These are phyloP conservation scores for Gila robusta DNA, from an alignment of 2,797 vertebrate species.

Conservation along the genomic window DNA sequence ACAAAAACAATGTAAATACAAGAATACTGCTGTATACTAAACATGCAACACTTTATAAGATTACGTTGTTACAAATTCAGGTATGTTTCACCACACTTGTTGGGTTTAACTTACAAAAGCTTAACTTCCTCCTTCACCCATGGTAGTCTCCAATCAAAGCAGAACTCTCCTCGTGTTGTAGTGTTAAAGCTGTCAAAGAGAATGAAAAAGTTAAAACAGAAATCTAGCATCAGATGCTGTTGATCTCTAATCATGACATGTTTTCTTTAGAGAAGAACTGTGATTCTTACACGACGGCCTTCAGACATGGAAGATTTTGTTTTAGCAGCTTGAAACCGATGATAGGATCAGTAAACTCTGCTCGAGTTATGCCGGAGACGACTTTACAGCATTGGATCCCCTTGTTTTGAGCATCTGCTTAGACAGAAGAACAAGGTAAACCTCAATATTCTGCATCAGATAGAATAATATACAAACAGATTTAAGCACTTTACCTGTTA, in stretches of 20 bases:
- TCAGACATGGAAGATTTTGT: slow-evolving; percentile 58
- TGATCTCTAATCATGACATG: background rate
- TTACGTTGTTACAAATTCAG: background rate
- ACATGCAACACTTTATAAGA: background rate
- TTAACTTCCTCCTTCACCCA: slow-evolving; percentile 50
- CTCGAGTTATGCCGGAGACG: slow-evolving; percentile 11
- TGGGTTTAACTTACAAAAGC: slow-evolving; percentile 47
- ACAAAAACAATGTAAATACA: background rate
- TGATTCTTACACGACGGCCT: slow-evolving; percentile 73
- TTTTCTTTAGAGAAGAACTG: background rate
- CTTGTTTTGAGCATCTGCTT: slow-evolving; percentile 55
- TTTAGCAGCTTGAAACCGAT: background rate
- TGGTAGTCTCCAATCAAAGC: slow-evolving; percentile 19
- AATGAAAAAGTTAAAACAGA: background rate
- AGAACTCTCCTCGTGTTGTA: slow-evolving; percentile 11
- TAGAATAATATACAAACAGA: background rate
- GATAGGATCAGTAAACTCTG: slow-evolving; percentile 26
- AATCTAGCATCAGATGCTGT: background rate
- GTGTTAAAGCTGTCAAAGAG: slow-evolving; percentile 57
- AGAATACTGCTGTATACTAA: background rate
- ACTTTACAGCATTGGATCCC: slow-evolving; percentile 64
- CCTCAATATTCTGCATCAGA: slow-evolving; percentile 2
- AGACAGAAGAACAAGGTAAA: background rate
- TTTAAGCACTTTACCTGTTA: slow-evolving; percentile 37
- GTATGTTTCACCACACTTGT: background rate